Evolutionary conservation across 92 coral and sea anemone genomes (phyloP).

Genomic region (Palythoa caribaeorum): DNA sequence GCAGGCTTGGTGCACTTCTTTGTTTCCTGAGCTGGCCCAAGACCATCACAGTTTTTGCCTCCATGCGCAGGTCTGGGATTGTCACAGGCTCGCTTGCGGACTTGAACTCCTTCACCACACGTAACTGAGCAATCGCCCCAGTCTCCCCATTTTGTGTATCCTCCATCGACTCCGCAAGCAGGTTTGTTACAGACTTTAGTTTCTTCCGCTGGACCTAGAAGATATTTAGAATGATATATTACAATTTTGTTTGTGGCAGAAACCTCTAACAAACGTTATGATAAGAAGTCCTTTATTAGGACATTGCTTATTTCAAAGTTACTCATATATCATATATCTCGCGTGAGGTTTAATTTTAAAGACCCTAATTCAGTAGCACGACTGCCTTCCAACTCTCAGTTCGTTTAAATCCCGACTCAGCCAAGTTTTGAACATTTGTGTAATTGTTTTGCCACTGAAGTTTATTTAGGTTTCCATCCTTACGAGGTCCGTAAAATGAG

Average conservation of each 20-base stretch:
- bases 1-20: conserved; percentile 32
- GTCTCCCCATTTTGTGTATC: conserved; percentile 23
- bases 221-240: too few species aligned
- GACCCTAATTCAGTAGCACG: too few species aligned
- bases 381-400: too few species aligned
- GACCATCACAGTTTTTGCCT: conserved; percentile 12
- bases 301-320: too few species aligned
- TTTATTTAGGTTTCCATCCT: too few species aligned
- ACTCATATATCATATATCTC: too few species aligned
- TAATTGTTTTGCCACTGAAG: too few species aligned
- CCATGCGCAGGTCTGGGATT: conserved; percentile 21
- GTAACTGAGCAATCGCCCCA: conserved; percentile 43
- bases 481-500: too few species aligned
- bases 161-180: conserved; percentile 27
- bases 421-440: too few species aligned
- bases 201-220: conserved; percentile 26
- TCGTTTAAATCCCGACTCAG: too few species aligned
- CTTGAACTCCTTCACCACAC: conserved; percentile 26
- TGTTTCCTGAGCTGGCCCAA: conserved; percentile 27
- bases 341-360: too few species aligned
- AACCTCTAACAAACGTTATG: neutral
- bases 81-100: conserved; percentile 21
- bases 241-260: neutral
- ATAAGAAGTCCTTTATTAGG: too few species aligned
- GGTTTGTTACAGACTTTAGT: conserved; percentile 34